These are phyloP conservation scores for Pyxicephalus adspersus DNA, from an alignment of 2,113 vertebrate species.

Conservation along the genomic window DNA sequence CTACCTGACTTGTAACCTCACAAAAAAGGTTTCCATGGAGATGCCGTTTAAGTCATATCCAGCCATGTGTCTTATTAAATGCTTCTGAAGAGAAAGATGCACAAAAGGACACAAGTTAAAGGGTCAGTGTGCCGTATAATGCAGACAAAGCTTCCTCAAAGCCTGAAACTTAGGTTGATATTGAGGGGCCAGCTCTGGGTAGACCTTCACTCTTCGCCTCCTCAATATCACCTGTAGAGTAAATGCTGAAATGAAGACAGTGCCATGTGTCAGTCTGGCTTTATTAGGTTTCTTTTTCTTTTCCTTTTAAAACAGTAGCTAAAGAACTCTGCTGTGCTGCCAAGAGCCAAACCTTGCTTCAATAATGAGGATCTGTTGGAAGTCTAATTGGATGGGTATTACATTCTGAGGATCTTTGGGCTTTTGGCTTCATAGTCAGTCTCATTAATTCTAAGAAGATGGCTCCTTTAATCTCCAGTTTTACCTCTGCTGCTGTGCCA, in stretches of 20 bases:
- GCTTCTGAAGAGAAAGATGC: slow-evolving; percentile 63
- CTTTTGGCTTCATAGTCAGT: slow-evolving; percentile 59
- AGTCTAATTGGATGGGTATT: slow-evolving; percentile 67
- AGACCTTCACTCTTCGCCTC: too few species aligned
- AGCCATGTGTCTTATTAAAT: slow-evolving; percentile 73
- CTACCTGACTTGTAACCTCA: slow-evolving; percentile 75
- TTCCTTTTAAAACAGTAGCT: slow-evolving; percentile 34
- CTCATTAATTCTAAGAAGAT: slow-evolving; percentile 64
- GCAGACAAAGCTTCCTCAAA: slow-evolving; percentile 25
- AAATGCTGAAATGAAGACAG: slow-evolving; percentile 27
- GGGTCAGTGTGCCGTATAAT: slow-evolving; percentile 1
- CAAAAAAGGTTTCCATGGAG: slow-evolving; percentile 77
- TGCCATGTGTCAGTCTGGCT: slow-evolving; percentile 65
- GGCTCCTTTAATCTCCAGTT: slow-evolving; percentile 57
- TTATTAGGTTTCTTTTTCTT: slow-evolving; percentile 63
- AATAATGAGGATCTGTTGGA: slow-evolving; percentile 65
- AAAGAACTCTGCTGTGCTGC: slow-evolving; percentile 55
- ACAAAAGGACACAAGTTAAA: slow-evolving; percentile 25
- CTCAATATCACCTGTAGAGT: neutral
- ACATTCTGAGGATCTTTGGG: slow-evolving; percentile 56
- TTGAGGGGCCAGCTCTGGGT: neutral
- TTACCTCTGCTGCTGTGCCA: slow-evolving; percentile 18
- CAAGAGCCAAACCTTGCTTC: slow-evolving; percentile 62
- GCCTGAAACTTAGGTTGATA: slow-evolving; percentile 36
- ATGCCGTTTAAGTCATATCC: slow-evolving; percentile 65